Conservation (phyloP, 1,140 invertebrate genomes). For the Anoplolepis gracilipes region DNA sequence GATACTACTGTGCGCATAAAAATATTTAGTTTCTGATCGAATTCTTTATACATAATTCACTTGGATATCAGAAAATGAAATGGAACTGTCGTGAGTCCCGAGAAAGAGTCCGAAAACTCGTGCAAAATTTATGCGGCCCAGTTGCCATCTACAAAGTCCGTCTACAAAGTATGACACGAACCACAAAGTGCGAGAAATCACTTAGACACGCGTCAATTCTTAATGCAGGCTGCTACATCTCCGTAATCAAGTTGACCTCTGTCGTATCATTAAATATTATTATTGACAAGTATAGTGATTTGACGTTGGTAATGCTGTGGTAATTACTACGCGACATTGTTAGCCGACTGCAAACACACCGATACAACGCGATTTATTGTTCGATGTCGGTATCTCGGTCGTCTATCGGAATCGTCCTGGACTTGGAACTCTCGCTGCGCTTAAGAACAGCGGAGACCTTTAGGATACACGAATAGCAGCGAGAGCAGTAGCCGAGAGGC, state of each 20-base stretch:
- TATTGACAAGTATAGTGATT: neutral
- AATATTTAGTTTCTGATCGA: neutral
- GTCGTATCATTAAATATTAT: neutral
- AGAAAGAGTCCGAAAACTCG: slow-evolving; percentile 38
- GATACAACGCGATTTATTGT: slow-evolving; percentile 57
- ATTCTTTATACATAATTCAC: neutral
- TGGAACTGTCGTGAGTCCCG: slow-evolving; percentile 19
- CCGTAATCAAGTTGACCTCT: neutral
- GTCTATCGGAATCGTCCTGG: slow-evolving; percentile 23
- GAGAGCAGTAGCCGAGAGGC: slow-evolving; percentile 18
- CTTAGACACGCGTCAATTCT: slow-evolving; percentile 31
- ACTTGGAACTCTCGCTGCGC: neutral
- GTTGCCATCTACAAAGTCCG: slow-evolving; percentile 31
- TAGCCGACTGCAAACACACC: slow-evolving; percentile 10
- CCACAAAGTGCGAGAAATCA: neutral
- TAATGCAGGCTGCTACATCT: neutral
- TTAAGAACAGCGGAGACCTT: slow-evolving; percentile 33
- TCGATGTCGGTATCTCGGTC: slow-evolving; percentile 48
- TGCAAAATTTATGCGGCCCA: slow-evolving; percentile 58
- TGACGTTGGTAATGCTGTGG: neutral
- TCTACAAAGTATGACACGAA: slow-evolving; percentile 11
- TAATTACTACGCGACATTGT: slow-evolving; percentile 44
- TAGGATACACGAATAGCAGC: slow-evolving; percentile 6
- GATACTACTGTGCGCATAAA: neutral
- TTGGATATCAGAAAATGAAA: neutral